Base-by-base conservation (phyloP, 2,797 vertebrate genomes). In the Strix occidentalis region DNA sequence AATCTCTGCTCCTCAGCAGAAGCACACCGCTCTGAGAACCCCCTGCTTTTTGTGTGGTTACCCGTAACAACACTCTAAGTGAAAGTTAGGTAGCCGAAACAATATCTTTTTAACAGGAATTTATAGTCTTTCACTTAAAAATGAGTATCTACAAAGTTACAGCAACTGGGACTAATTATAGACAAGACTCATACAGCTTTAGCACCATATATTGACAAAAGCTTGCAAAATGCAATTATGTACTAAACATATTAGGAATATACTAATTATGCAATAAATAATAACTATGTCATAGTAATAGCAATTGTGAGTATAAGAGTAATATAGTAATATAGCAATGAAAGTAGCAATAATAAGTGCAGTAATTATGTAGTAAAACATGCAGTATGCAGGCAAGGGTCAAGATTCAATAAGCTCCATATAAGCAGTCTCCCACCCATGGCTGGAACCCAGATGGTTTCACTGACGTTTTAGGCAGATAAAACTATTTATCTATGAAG, bases 21-120 rank as follows among this genome's bases (percentile, higher is more conserved):
- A 26, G 11, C 10, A 45, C 35, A 25, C 3, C 0, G 0, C 29
- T 57, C 23, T 11, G 3, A 61, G 16, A 53, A 84, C 12, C 13
- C 66, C 0, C 10, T 65, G 7, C 1, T 76, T 70, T 61, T 41
- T 33, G 4, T 75, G 11, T 33, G 6, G 14, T 61, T 39, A 46
- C 57, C 24, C 23, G 3, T n/a, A 28, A 14, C 29, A 48, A 15
- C 8, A 24, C 3, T 58, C 9, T 26, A 65, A 61, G 5, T 33
- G 18, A 69, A 71, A 70, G n/a, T 18, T 31, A 72, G 12, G 18
- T 68, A 68, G 25, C 6, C 31, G 76, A 37, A 61, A 5, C 4
- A 50, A 46, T 20, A 6, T 31, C 10, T 50, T 76, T 64, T 53
- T 29, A 37, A 45, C 11, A 43, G 41, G 13, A 64, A 50, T 39